Evolutionary conservation across 2,113 vertebrate species (phyloP), one percentile per base, ranked within the genome.

Genomic region (Falcunculus frontatus): DNA sequence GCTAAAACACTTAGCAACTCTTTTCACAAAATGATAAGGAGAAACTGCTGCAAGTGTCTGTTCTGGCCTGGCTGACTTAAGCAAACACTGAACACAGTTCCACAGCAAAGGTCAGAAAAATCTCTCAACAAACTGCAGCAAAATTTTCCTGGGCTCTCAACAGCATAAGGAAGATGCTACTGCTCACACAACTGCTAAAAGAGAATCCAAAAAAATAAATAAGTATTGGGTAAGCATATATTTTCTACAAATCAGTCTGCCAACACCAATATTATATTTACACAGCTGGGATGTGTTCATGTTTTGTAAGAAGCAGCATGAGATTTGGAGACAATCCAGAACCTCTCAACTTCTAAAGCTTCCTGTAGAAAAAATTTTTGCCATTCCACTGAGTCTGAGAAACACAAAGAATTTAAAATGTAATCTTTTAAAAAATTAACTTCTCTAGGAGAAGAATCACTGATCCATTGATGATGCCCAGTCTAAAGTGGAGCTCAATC

Each of bases 281-380:
- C 86, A 97, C 96, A 97, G 89, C 86, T 96, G 93, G 91, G 89
- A 91, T 67, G 46, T 65, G 59, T 94, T 90, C 92, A 46, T 64
- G 59, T 94, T 95, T 93, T 96, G 63, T 79, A 94, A 89, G 75
- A 89, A 94, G 56, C 41, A 95, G 90, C 65, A 95, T 76, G 85
- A 89, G 63, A 93, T 95, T 57, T 97, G 95, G 93, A 96, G 60
- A 80, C 53, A 74, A 63, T 84, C 92, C 95, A 96, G 55, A 94
- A 78, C 73, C 73, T 93, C 86, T 94, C 88, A 89, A 81, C 76
- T 95, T 95, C 50, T 88, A 78, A 94, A 94, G 91, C 67, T 97
- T 96, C 95, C 82, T 84, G 88, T 65, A 72, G 57, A 84, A 97
- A 90, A 92, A 49, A 79, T 78, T 67, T 89, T 90, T 92, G 76